A percentile compares a stretch with the other conserved stretches of the same genome.
Conservation (phyloP, 1,140 invertebrate genomes). For the Camponotus floridanus region DNA sequence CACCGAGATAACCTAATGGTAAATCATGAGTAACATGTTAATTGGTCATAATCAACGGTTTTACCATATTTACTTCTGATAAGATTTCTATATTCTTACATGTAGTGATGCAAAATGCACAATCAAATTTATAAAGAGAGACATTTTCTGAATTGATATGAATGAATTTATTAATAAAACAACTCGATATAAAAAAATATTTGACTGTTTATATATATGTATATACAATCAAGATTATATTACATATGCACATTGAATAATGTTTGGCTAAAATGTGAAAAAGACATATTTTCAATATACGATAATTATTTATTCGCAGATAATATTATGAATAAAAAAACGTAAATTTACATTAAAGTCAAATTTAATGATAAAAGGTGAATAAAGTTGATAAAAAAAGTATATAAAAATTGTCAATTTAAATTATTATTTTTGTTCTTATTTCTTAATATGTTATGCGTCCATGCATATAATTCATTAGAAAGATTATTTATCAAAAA, state of each 20-base stretch:
- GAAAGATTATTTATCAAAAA: not conserved
- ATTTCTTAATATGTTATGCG: not conserved
- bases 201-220: not conserved
- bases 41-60: not conserved
- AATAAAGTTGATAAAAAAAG: too few species aligned
- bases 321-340: not conserved
- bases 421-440: not conserved
- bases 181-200: slow-evolving; percentile 23
- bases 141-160: not conserved
- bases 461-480: not conserved
- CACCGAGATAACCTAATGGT: not conserved
- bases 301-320: not conserved
- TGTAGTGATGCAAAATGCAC: not conserved
- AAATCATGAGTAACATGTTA: slow-evolving; percentile 1
- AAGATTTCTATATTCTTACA: not conserved
- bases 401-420: too few species aligned
- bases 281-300: not conserved
- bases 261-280: not conserved
- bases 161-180: slow-evolving; percentile 19
- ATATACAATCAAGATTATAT: not conserved
- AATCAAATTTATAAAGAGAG: slow-evolving; percentile 10
- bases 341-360: not conserved
- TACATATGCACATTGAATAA: not conserved
- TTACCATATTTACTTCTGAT: not conserved
- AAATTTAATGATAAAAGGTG: not conserved